phyloP scores from a whole-genome alignment of 2,888 invertebrate genomes.

The Dinocampus coccinellae region DNA sequence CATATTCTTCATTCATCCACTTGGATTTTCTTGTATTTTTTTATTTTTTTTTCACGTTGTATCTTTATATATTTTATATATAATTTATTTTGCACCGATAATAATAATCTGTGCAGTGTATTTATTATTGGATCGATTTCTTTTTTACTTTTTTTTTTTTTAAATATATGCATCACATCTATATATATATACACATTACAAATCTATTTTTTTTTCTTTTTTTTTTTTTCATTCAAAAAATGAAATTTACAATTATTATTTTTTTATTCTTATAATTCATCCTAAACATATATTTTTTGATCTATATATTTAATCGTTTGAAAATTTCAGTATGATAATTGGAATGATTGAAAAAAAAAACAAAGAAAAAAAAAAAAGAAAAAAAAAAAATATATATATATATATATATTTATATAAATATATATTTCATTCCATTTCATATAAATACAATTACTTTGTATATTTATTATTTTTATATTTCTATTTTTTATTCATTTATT shows the following conservation, averaged over 20 bases:
- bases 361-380: not conserved
- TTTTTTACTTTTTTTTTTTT: too few species aligned
- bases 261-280: conserved; percentile 22
- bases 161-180: conserved; percentile 53
- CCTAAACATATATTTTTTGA: conserved; percentile 23
- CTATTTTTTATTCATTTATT: conserved; percentile 44
- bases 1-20: too few species aligned
- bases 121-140: not conserved
- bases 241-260: conserved; percentile 61
- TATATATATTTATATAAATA: not conserved
- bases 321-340: not conserved
- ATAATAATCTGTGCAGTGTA: conserved; percentile 34
- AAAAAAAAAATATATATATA: not conserved
- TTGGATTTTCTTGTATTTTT: conserved; percentile 34
- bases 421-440: not conserved
- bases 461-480: conserved; percentile 11
- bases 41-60: conserved; percentile 1
- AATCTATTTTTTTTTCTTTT: conserved; percentile 51
- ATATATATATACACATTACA: conserved; percentile 64
- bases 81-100: conserved; percentile 42
- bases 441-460: conserved; percentile 17
- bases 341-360: not conserved
- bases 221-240: conserved; percentile 48
- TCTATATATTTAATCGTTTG: not conserved
- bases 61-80: conserved; percentile 52